Evolutionary conservation across 1,140 invertebrate genomes (phyloP), one percentile per base, ranked within the genome.

Genomic region (Tetramorium simillimum): DNA sequence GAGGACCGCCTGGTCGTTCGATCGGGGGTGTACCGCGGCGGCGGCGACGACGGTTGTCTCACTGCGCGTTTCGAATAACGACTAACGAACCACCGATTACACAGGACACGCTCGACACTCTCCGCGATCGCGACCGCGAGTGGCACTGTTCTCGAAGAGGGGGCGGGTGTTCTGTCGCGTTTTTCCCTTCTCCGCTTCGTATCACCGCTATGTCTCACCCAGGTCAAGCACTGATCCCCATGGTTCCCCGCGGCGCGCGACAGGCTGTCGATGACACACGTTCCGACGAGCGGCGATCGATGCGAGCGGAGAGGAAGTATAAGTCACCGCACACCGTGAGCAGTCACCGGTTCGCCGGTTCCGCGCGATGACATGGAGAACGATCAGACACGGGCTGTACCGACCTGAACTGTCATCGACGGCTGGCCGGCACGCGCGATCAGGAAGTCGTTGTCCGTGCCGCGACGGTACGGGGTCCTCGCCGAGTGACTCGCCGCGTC

Each of bases 401-500:
- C 33, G 43, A n/a, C 9, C 40, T 69, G 40, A 33, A 58, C 21
- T 46, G 33, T 49, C 49, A 58, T n/a, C 46, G 65, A 69, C 53
- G 53, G 43, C 12, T 53, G 67, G 53, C 58, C 33, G 37, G 58
- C 46, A 33, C 80, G 40, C 80, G 40, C 53, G 53, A 75, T 40
- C 40, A 73, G 80, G 53, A 75, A 84, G 40, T 84, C 33, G 56
- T 63, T 18, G 33, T 70, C 40, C 78, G 63, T 81, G 63, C 9
- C 77, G 33, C 77, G 77, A 81, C 72, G 75, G 43, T 86, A 72
- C 49, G 84, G 63, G 76, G 37, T 72, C 56, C 69, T 76, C 53
- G 53, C 53, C 88, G 88, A 89, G 84, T 67, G 84, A 76, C 88
- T 89, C 85, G 87, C 46, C 88, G 43, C 43, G 84, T 90, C 62